Base-by-base conservation (phyloP, 2,888 invertebrate genomes). In the Melinaea marsaeus region DNA sequence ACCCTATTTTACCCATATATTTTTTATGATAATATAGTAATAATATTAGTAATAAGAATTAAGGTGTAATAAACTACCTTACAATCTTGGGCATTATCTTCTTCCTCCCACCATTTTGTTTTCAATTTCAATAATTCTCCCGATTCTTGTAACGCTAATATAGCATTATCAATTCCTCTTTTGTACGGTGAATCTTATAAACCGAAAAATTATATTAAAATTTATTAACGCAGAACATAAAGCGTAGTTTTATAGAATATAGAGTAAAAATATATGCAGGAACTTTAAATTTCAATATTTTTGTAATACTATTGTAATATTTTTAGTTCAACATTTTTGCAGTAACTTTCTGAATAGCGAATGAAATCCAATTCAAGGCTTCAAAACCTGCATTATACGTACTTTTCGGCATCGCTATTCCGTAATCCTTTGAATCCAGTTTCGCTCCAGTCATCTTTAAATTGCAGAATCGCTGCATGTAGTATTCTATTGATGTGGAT, bases 401-500 rank as follows among this genome's bases (percentile, higher is more conserved):
- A 96, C 96, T 94, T 81, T 94, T 94, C 55, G 95, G 94, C 92
- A 96, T 94, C 3, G 96, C 97, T 62, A 97, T 95, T 35, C 96
- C 97, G 76, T 96, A 97, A 94, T 86, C 87, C 64, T 90, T 98
- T 57, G 95, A 95, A 79, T 98, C 98, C 61, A 98, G 91, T 74
- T 94, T 92, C 7, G 93, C 92, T 2, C 97, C 96, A 45, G 96
- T 93, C 91, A 95, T 94, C 65, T 92, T 95, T 66, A 98, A 92
- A 65, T 95, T 93, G 81, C 98, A 98, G 76, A 95, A 92, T 69
- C 95, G 92, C 80, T 96, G 95, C 68, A 94, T 94, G 72, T 94
- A 95, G 85, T 98, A 99, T 82, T 99, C 98, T 73, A 99, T 94
- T 34, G 95, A 95, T 0, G 98, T 95, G 45, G 98, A 98, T 90